phyloP scores from a whole-genome alignment of 1,140 invertebrate species.

The Medauroidea extradentata region DNA sequence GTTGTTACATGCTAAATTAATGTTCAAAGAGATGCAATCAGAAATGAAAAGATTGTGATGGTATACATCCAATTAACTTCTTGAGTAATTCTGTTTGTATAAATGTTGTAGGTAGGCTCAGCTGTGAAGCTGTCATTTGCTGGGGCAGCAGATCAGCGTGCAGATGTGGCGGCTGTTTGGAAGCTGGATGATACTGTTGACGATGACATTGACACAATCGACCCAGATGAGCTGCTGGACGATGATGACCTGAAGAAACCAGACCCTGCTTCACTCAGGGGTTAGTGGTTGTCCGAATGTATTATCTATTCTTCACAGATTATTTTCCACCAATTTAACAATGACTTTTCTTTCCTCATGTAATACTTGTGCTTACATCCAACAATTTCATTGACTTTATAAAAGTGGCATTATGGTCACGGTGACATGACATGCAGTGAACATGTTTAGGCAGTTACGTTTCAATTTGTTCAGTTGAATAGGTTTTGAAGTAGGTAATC shows the following conservation, averaged over 20 bases:
- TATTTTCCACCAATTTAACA: too few relatives aligned
- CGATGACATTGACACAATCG: conserved; percentile 76
- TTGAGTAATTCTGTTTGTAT: too few relatives aligned
- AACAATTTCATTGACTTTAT: too few relatives aligned
- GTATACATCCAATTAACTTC: conserved; percentile 46
- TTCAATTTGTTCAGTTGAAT: too few relatives aligned
- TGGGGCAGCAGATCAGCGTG: conserved; percentile 49
- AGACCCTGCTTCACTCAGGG: conserved; percentile 70
- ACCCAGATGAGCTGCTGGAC: conserved; percentile 83
- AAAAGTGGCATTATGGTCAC: too few relatives aligned
- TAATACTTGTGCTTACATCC: too few relatives aligned
- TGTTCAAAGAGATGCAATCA: neutral
- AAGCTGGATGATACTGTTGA: conserved; percentile 56
- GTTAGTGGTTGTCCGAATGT: conserved; percentile 54
- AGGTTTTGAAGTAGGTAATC: too few relatives aligned
- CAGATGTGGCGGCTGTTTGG: conserved; percentile 60
- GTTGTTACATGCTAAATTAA: neutral
- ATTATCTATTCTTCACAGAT: too few relatives aligned
- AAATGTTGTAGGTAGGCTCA: conserved; percentile 54
- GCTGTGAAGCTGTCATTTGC: conserved; percentile 50
- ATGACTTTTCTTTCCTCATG: too few relatives aligned
- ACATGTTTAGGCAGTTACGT: too few relatives aligned
- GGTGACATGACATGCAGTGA: too few relatives aligned
- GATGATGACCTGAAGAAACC: conserved; percentile 87
- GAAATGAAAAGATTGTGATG: conserved; percentile 27